Evolutionary conservation across 1,140 invertebrate species (phyloP).

Genomic region (Pissodes strobi): DNA sequence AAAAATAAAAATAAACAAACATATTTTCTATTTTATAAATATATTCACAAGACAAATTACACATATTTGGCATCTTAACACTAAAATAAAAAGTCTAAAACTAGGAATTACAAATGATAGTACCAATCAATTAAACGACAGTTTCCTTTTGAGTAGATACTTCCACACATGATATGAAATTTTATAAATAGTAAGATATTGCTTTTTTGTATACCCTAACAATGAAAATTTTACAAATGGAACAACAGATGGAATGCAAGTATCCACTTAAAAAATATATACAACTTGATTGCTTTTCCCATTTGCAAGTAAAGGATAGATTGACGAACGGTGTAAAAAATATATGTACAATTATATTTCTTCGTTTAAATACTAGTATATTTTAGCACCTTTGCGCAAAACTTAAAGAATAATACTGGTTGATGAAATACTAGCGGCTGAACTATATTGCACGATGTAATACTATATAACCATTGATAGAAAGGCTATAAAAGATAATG

Average conservation of each 20-base stretch:
- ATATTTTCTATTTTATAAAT: constrained; percentile 50
- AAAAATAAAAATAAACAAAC: constrained; percentile 22
- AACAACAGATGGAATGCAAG: constrained; percentile 30
- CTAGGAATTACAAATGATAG: constrained; percentile 47
- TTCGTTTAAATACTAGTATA: no score
- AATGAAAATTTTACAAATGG: constrained; percentile 27
- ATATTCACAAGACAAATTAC: constrained; percentile 56
- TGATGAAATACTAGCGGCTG: no score
- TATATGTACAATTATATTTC: constrained; percentile 36
- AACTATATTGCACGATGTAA: no score
- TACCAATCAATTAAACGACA: constrained; percentile 30
- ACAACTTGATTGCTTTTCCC: constrained; percentile 43
- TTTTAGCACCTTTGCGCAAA: no score
- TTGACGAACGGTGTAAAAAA: no score
- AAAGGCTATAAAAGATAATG: no score
- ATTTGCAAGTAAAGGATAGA: constrained; percentile 39
- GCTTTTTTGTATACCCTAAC: constrained; percentile 30
- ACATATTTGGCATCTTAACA: constrained; percentile 50
- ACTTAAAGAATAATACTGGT: no score
- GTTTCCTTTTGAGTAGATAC: constrained; percentile 43
- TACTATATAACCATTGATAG: no score
- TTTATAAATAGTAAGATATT: constrained; percentile 39
- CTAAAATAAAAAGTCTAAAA: constrained; percentile 50
- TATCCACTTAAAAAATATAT: constrained; percentile 42
- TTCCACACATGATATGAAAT: constrained; percentile 40